Evolutionary conservation across 2,113 vertebrate species (phyloP).

Genomic region (Spilogale gracilis): DNA sequence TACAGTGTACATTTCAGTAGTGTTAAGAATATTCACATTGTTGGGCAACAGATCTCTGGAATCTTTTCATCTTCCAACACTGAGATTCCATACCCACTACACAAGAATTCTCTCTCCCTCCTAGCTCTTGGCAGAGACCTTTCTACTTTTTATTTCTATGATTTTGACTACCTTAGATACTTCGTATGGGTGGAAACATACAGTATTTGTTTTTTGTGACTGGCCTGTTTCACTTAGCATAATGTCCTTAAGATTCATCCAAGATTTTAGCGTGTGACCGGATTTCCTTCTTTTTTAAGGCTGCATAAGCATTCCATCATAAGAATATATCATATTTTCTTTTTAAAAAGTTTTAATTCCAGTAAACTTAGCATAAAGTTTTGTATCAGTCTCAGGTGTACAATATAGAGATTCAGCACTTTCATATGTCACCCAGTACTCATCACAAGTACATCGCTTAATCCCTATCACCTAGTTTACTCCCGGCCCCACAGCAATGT

Average conservation of each 20-base stretch:
- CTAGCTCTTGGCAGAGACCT: neutral
- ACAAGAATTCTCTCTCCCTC: neutral
- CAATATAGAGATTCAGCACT: neutral
- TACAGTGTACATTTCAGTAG: neutral
- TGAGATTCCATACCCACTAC: neutral
- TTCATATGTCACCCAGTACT: neutral
- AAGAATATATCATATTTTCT: neutral
- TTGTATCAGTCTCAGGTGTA: neutral
- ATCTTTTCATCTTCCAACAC: neutral
- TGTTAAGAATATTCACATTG: neutral
- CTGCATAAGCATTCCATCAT: neutral
- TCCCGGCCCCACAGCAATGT: neutral
- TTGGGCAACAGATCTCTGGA: neutral
- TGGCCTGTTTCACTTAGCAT: neutral
- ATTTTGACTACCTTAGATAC: neutral
- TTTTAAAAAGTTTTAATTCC: neutral
- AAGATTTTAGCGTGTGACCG: neutral
- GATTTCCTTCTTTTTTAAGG: neutral
- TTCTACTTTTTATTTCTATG: neutral
- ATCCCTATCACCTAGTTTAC: neutral
- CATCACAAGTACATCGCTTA: neutral
- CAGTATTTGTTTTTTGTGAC: neutral
- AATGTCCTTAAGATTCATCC: neutral
- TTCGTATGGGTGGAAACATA: neutral
- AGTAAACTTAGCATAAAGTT: neutral